phyloP scores from a whole-genome alignment of 1,140 invertebrate genomes.

The Aricia agestis region DNA sequence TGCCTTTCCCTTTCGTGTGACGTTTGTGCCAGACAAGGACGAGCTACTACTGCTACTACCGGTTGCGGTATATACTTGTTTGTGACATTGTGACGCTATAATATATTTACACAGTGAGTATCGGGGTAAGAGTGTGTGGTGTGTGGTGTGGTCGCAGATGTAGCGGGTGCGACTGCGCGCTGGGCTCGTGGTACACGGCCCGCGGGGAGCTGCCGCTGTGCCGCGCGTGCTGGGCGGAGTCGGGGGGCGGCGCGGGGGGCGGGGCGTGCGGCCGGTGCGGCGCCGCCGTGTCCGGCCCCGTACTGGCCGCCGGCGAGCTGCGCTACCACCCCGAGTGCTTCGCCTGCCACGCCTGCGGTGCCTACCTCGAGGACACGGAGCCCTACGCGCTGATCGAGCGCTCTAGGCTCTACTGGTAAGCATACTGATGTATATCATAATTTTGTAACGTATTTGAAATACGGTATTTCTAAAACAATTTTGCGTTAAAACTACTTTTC shows the following conservation, averaged over 20 bases:
- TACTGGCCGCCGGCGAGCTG: slow-evolving; percentile 95
- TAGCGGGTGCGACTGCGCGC: not conserved
- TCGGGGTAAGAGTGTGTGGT: too few species aligned
- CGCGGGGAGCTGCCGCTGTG: not conserved
- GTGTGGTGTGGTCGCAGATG: slow-evolving; percentile 17
- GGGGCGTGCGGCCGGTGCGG: not conserved
- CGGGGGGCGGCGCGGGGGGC: not conserved
- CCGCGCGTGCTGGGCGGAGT: not conserved
- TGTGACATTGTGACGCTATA: too few species aligned
- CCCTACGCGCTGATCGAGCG: slow-evolving; percentile 93
- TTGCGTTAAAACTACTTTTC: too few species aligned
- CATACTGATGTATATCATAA: too few species aligned
- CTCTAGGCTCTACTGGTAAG: slow-evolving; percentile 90
- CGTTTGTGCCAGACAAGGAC: too few species aligned
- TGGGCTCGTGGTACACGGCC: not conserved
- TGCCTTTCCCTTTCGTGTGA: too few species aligned
- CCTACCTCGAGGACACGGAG: slow-evolving; percentile 93
- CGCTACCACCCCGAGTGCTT: slow-evolving; percentile 98
- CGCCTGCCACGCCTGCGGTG: slow-evolving; percentile 87
- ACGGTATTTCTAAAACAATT: too few species aligned
- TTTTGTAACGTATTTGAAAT: too few species aligned
- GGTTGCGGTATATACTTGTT: too few species aligned
- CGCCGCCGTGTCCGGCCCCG: slow-evolving; percentile 86
- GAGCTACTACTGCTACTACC: too few species aligned
- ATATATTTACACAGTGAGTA: too few species aligned